Base-by-base conservation (phyloP, 2,888 invertebrate genomes). In the Ryuthela nishihirai region DNA sequence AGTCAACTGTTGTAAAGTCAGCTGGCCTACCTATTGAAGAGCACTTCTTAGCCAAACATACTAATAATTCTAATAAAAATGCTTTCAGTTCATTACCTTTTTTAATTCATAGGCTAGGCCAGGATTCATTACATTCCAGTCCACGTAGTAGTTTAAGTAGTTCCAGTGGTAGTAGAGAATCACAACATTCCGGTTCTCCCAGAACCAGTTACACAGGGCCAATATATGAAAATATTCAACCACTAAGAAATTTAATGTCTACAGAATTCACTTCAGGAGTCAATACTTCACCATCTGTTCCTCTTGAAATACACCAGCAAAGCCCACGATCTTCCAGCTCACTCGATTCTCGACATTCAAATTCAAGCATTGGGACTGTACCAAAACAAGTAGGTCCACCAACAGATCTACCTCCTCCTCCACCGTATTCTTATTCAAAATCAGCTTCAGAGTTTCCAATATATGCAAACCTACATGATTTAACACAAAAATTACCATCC, bases 81-180 rank as follows among this genome's bases (percentile, higher is more conserved):
- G 40, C 54, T 38, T 21, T 52, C 24, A 40, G 42, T 34, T 58
- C 52, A 12, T 36, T 47, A 36, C 23, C 35, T 18, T 36, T 32
- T 20, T 36, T 41, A n/a, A 35, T 25, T 1, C 17, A 12, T 3
- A 47, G 62, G 23, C 48, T 41, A 10, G 56, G 56, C 10, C 56
- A 49, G 20, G 62, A 62, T 39, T 62, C 62, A 0, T 39, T 56
- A 24, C 62, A 62, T 50, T 62, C 62, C 58, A 62, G 62, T 32
- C 62, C 62, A n/a, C 50, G 62, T 3, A 62, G 62, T 44, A 62
- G 62, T 25, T 42, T 62, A 9, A 62, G 62, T 29, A 59, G 58
- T 45, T 62, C 62, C 1, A 59, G 62, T 44, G 50, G 62, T 9
- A 62, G 62, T 23, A 53, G 62, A 12, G 62, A 62, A 29, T 62